Conservation (phyloP, 2,113 vertebrate species). For the Prochilodus magdalenae region DNA sequence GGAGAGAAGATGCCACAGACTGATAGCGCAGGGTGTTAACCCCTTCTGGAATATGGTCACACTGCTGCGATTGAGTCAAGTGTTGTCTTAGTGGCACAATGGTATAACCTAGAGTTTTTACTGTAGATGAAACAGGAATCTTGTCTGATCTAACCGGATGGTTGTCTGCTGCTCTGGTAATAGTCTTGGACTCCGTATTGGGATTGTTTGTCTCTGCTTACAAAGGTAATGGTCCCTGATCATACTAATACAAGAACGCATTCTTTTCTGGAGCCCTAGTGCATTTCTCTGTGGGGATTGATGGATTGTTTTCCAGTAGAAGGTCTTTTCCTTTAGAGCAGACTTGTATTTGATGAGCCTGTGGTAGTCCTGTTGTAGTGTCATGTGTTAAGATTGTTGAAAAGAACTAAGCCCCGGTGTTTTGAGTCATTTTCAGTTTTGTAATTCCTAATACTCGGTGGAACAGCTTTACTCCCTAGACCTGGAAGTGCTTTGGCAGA, state of each 20-base stretch:
- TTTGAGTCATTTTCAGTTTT: background rate
- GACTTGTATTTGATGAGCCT: no score
- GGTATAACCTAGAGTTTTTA: no score
- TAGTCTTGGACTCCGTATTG: no score
- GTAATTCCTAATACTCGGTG: background rate
- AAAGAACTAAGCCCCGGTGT: background rate
- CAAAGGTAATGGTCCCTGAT: no score
- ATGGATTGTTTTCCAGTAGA: no score
- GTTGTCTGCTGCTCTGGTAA: no score
- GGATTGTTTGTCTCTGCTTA: background rate
- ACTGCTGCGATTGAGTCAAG: background rate
- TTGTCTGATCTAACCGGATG: background rate
- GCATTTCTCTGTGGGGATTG: no score
- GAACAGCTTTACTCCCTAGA: slow-evolving; percentile 18
- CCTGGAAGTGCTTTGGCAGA: slow-evolving; percentile 43
- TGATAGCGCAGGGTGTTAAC: background rate
- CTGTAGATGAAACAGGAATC: background rate
- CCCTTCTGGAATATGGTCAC: background rate
- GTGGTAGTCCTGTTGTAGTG: background rate
- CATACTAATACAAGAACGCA: no score
- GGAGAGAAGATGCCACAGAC: background rate
- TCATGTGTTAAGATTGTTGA: background rate
- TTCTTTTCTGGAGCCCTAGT: no score
- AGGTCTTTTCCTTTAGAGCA: no score
- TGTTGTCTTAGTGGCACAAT: background rate